These are phyloP conservation scores for Melipona quadrifasciata DNA, from an alignment of 1,140 invertebrate species.

Conservation along the genomic window DNA sequence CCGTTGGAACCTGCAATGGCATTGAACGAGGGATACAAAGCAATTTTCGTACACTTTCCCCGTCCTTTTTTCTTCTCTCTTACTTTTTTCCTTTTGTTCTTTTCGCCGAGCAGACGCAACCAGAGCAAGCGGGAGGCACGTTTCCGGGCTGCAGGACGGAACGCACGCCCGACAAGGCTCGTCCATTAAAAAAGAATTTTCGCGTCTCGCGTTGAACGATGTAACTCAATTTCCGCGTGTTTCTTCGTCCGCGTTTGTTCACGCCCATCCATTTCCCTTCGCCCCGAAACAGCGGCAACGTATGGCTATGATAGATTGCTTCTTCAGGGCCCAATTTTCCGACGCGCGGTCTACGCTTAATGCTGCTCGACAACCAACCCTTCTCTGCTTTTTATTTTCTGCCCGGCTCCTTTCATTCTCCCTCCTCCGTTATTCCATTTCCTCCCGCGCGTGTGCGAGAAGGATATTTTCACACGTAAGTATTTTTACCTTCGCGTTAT, in stretches of 20 bases:
- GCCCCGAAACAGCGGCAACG: constrained; percentile 30
- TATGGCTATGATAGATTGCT: constrained; percentile 72
- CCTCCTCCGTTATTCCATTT: constrained; percentile 15
- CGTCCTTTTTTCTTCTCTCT: background rate
- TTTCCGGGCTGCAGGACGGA: background rate
- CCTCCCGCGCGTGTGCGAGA: background rate
- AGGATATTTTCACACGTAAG: background rate
- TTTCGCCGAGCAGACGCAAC: background rate
- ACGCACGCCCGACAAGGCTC: constrained; percentile 28
- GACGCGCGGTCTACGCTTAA: constrained; percentile 39
- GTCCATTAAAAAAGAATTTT: constrained; percentile 57
- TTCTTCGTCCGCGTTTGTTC: constrained; percentile 36
- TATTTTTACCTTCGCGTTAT: too few species aligned
- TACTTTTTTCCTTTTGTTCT: too few species aligned
- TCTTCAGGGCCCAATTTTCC: constrained; percentile 66
- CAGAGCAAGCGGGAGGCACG: background rate
- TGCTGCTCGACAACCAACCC: constrained; percentile 29
- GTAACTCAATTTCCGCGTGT: constrained; percentile 73
- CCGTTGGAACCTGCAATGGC: background rate
- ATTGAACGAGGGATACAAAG: background rate
- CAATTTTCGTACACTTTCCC: background rate
- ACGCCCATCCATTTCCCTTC: constrained; percentile 45
- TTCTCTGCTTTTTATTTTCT: constrained; percentile 7
- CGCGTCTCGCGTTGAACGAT: constrained; percentile 54
- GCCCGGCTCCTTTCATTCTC: constrained; percentile 6